Evolutionary conservation across 1,140 invertebrate species (phyloP).

Genomic region (Leptinotarsa defecta): DNA sequence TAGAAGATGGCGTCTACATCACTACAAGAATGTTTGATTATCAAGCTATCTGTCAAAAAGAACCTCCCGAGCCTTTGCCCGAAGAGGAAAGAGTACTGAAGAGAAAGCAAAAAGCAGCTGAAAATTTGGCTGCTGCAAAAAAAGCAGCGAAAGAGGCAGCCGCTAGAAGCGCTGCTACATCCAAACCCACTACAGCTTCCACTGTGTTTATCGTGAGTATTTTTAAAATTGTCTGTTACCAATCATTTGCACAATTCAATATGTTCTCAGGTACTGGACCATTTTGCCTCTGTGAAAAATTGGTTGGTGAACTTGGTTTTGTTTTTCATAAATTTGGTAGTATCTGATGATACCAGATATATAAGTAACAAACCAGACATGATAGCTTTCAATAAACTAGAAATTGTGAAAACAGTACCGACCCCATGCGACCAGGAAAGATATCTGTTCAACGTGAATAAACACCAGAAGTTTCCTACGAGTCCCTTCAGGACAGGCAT

Average conservation of each 20-base stretch:
- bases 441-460: slow-evolving; percentile 55
- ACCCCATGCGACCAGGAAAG: slow-evolving; percentile 78
- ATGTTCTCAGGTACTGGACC: slow-evolving; percentile 35
- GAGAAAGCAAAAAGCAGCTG: slow-evolving; percentile 10
- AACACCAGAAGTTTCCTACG: slow-evolving; percentile 30
- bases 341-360: slow-evolving; percentile 29
- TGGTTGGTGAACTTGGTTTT: slow-evolving; percentile 31
- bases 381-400: slow-evolving; percentile 50
- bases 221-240: background rate
- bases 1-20: slow-evolving; percentile 77
- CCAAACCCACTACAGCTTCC: background rate
- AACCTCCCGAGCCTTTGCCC: slow-evolving; percentile 21
- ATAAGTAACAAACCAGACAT: slow-evolving; percentile 44
- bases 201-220: background rate
- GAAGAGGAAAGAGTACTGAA: background rate
- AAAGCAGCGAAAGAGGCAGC: slow-evolving; percentile 1
- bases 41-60: slow-evolving; percentile 77
- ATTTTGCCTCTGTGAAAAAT: slow-evolving; percentile 35
- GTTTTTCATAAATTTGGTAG: slow-evolving; percentile 35
- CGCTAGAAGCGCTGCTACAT: background rate
- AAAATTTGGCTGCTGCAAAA: background rate
- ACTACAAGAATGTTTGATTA: slow-evolving; percentile 81
- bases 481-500: slow-evolving; percentile 32
- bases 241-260: background rate
- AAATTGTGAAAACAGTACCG: slow-evolving; percentile 64